Base-by-base conservation (phyloP, 1,140 invertebrate species). In the Odontomachus brunneus region DNA sequence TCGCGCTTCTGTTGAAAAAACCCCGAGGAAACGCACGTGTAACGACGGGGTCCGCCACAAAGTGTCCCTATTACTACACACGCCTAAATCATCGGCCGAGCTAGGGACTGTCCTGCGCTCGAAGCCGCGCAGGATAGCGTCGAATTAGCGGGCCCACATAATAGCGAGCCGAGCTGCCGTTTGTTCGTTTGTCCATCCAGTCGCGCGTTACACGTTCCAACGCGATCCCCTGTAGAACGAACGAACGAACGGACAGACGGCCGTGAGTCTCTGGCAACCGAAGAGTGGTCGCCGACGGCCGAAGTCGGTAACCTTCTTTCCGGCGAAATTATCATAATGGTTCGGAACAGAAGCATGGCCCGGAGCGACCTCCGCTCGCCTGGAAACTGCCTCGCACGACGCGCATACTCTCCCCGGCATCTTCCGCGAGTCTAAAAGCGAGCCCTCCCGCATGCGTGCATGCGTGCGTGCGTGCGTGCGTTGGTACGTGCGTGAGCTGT, bases 251-350 rank as follows among this genome's bases (percentile, higher is more conserved):
- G n/a, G n/a, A 17, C 4, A 12, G 19, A 44, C 63, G 75, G 63
- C 63, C 63, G 75, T 78, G 65, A 44, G 65, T 44, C 60, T 4
- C 73, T 15, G 59, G 73, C 51, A 75, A 55, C 60, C 74, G 62
- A 71, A 59, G 75, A 82, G 48, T 53, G 69, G 48, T 62, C 71
- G 84, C 48, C 62, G 57, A 72, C 82, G 84, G 63, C 48, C 38
- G 44, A 55, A 87, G 86, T 76, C 86, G 91, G 91, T 91, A 92
- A 91, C 89, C 91, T 90, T 91, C 90, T 92, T 92, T 92, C 92
- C 92, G 88, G 84, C 90, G 88, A 92, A 93, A 93, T 93, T 93
- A 93, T 92, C 92, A 93, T 93, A 94, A 93, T 93, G 90, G 90
- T 89, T 93, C 88, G 88, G 89, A 93, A 94, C 93, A 92, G 92